Evolutionary conservation across 2,888 invertebrate species (phyloP).

Genomic region (Pogonocherus hispidulus): DNA sequence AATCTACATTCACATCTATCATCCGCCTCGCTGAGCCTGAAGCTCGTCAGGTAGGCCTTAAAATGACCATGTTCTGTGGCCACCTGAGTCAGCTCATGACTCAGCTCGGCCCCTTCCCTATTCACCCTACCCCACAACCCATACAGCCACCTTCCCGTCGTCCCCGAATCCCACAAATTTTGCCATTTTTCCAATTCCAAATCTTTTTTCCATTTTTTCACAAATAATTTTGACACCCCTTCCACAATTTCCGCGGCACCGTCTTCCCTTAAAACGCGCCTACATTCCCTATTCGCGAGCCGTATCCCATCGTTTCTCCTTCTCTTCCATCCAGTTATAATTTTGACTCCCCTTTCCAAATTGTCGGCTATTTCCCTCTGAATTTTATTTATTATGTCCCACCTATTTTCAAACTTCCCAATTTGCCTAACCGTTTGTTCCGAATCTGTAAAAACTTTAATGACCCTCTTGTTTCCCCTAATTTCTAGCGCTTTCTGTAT

Average conservation of each 20-base stretch:
- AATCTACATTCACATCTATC: not conserved
- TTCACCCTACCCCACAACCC: not conserved
- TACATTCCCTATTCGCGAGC: no score
- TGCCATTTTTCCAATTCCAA: not conserved
- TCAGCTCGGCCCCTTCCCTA: not conserved
- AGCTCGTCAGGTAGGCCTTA: conserved; percentile 13
- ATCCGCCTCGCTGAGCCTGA: conserved; percentile 9
- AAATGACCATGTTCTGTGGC: conserved; percentile 15
- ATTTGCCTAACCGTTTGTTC: not conserved
- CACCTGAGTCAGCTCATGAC: conserved; percentile 4
- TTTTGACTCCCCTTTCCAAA: not conserved
- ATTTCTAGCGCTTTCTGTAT: not conserved
- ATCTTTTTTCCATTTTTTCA: conserved; percentile 7
- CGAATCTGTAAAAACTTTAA: not conserved
- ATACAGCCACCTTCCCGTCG: not conserved
- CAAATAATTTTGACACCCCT: no score
- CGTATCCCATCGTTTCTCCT: not conserved
- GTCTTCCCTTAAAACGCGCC: no score
- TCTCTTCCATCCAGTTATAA: not conserved
- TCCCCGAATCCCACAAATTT: not conserved
- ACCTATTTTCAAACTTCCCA: not conserved
- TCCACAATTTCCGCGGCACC: no score
- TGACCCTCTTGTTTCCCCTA: not conserved
- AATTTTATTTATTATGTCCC: not conserved
- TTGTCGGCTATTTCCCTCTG: not conserved